phyloP scores from a whole-genome alignment of 2,888 invertebrate genomes.

The Aethes cnicana region DNA sequence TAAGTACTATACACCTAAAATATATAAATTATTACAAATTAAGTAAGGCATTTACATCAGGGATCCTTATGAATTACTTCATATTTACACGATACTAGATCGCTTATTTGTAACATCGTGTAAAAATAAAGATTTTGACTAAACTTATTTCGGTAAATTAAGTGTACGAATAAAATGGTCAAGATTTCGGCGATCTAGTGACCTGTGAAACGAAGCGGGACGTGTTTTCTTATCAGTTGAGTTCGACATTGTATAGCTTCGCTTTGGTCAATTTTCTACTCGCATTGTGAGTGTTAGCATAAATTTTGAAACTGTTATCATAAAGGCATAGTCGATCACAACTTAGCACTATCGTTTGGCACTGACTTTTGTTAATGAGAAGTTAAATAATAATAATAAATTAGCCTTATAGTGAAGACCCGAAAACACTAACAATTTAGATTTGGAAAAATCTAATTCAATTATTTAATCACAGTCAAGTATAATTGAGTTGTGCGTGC shows the following conservation, averaged over 20 bases:
- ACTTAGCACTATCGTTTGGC: constrained; percentile 81
- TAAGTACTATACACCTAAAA: constrained; percentile 83
- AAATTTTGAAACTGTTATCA: constrained; percentile 67
- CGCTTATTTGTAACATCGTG: constrained; percentile 69
- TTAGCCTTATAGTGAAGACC: constrained; percentile 61
- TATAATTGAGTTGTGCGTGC: constrained; percentile 71
- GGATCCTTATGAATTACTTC: constrained; percentile 74
- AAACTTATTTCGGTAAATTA: constrained; percentile 80
- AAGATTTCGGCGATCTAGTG: constrained; percentile 81
- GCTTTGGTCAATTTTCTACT: constrained; percentile 67
- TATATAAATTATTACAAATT: constrained; percentile 83
- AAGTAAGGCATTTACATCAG: constrained; percentile 82
- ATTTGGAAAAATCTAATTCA: constrained; percentile 63
- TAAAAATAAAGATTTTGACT: constrained; percentile 79
- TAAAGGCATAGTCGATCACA: constrained; percentile 73
- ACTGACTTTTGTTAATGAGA: constrained; percentile 68
- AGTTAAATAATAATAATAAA: constrained; percentile 62
- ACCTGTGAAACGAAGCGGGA: constrained; percentile 69
- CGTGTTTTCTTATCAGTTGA: constrained; percentile 30
- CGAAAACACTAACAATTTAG: constrained; percentile 54
- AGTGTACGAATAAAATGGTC: constrained; percentile 77
- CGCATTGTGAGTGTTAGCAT: constrained; percentile 53
- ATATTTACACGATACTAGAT: constrained; percentile 77
- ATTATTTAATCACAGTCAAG: constrained; percentile 78
- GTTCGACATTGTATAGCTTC: constrained; percentile 53